phyloP scores from a whole-genome alignment of 2,888 invertebrate genomes.

The Macropis europaea region DNA sequence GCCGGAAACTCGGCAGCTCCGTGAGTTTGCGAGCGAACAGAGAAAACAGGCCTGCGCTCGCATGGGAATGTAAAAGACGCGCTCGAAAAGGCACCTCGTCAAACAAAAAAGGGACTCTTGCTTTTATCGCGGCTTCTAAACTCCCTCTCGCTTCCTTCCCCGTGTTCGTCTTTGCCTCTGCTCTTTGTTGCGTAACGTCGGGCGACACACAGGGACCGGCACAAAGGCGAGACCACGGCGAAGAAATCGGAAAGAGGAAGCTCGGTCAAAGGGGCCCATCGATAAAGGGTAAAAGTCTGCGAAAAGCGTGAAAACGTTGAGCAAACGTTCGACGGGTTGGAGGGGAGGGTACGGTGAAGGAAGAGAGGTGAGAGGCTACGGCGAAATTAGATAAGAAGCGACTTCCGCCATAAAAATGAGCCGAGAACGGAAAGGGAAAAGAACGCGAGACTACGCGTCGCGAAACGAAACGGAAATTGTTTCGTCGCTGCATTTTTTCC shows the following conservation, averaged over 20 bases:
- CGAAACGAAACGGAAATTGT: slow-evolving; percentile 38
- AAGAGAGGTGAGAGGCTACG: neutral
- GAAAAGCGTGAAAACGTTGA: slow-evolving; percentile 8
- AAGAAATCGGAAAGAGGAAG: neutral
- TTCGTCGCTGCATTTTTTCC: slow-evolving; percentile 37
- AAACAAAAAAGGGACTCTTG: slow-evolving; percentile 36
- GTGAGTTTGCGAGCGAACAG: slow-evolving; percentile 23
- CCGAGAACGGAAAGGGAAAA: slow-evolving; percentile 27
- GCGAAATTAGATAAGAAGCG: slow-evolving; percentile 36
- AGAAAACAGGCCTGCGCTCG: slow-evolving; percentile 23
- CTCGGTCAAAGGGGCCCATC: slow-evolving; percentile 6
- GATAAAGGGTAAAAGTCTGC: neutral
- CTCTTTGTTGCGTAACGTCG: neutral
- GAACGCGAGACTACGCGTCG: neutral
- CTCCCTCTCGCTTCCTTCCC: neutral
- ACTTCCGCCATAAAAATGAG: slow-evolving; percentile 35
- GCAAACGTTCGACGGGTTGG: slow-evolving; percentile 19
- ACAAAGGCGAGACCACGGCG: neutral
- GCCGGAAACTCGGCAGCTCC: slow-evolving; percentile 61
- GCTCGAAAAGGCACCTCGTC: slow-evolving; percentile 50
- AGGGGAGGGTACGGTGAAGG: too few species aligned
- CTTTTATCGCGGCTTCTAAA: slow-evolving; percentile 37
- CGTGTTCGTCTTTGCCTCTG: neutral
- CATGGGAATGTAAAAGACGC: slow-evolving; percentile 31
- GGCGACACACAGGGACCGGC: neutral